These are phyloP conservation scores for Scaptomyza cyrtandrae DNA, from an alignment of 2,888 invertebrate species.

Conservation along the genomic window DNA sequence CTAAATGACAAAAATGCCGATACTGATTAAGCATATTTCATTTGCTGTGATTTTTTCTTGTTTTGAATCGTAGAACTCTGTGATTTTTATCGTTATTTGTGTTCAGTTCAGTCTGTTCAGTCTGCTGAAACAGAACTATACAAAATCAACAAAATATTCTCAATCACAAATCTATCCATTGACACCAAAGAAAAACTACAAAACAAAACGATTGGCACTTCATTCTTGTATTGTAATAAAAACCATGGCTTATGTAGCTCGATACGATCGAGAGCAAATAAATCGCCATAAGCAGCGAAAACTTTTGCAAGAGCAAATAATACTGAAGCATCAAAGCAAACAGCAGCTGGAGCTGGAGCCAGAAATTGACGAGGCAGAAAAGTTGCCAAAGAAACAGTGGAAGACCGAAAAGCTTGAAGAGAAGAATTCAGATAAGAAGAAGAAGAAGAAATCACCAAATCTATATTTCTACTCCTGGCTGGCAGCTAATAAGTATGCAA, in stretches of 20 bases:
- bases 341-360: too few species aligned
- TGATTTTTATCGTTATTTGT: background rate
- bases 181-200: background rate
- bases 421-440: background rate
- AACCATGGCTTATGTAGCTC: slow-evolving; percentile 48
- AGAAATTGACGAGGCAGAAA: background rate
- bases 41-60: background rate
- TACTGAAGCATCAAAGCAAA: background rate
- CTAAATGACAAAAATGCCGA: too few species aligned
- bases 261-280: background rate
- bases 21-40: too few species aligned
- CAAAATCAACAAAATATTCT: background rate
- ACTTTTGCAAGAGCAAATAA: background rate
- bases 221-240: background rate
- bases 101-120: background rate
- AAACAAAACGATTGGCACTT: too few species aligned
- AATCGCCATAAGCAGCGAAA: too few species aligned
- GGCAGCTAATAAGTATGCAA: slow-evolving; percentile 43
- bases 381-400: background rate
- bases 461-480: slow-evolving; percentile 35
- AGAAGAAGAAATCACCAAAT: background rate
- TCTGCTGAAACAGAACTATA: background rate
- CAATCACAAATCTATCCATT: slow-evolving; percentile 1
- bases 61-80: slow-evolving; percentile 8
- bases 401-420: too few species aligned